Evolutionary conservation across 2,888 invertebrate genomes (phyloP).

Genomic region (Netelia virgata): DNA sequence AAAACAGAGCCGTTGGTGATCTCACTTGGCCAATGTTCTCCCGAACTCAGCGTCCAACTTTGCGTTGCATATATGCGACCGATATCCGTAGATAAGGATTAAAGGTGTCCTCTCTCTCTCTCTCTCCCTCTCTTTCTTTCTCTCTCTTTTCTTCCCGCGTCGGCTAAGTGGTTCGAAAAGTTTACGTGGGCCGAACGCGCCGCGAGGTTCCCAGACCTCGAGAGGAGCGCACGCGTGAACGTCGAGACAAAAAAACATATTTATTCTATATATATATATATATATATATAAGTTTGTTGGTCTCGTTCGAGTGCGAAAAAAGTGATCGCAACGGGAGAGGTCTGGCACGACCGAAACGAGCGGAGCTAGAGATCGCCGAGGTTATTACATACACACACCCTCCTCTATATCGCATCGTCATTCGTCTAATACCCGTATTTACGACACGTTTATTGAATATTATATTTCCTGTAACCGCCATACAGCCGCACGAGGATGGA

Average conservation of each 20-base stretch:
- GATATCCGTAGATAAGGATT: slow-evolving; percentile 83
- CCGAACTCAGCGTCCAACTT: slow-evolving; percentile 74
- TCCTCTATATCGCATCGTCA: slow-evolving; percentile 72
- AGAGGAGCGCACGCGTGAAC: slow-evolving; percentile 1
- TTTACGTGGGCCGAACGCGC: slow-evolving; percentile 66
- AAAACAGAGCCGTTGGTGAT: slow-evolving; percentile 64
- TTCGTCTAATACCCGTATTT: slow-evolving; percentile 78
- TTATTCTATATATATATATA: slow-evolving; percentile 5
- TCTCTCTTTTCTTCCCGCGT: slow-evolving; percentile 10
- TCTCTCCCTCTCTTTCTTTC: slow-evolving; percentile 25
- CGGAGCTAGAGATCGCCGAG: slow-evolving; percentile 43
- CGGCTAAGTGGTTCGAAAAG: slow-evolving; percentile 69
- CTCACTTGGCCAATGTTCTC: slow-evolving; percentile 75
- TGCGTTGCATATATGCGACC: slow-evolving; percentile 78
- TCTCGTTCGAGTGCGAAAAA: slow-evolving; percentile 26
- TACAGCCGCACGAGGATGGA: slow-evolving; percentile 1
- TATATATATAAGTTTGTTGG: neutral
- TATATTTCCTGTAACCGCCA: slow-evolving; percentile 64
- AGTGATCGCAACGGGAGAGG: slow-evolving; percentile 40
- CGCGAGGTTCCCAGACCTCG: slow-evolving; percentile 37
- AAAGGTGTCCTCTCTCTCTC: slow-evolving; percentile 69
- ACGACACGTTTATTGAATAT: slow-evolving; percentile 77
- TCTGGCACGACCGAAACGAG: slow-evolving; percentile 49
- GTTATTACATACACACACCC: slow-evolving; percentile 68
- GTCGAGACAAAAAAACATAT: too few species aligned